These are phyloP conservation scores for Agriotes lineatus DNA, from an alignment of 2,888 invertebrate species.

Conservation along the genomic window DNA sequence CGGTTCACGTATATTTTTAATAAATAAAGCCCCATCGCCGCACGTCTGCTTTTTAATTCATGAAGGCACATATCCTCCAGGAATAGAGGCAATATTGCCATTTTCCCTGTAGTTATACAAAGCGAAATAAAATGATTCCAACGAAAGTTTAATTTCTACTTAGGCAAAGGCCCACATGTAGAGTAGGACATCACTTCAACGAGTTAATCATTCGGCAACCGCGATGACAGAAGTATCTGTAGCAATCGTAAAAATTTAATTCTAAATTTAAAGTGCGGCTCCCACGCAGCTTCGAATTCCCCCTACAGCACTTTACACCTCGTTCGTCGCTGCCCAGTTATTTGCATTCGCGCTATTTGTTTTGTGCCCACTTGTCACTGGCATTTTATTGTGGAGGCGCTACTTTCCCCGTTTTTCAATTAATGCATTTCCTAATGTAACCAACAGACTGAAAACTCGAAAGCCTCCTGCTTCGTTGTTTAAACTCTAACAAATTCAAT, in stretches of 20 bases:
- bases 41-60: slow-evolving; percentile 7
- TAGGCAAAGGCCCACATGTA: no score
- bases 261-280: background rate
- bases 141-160: no score
- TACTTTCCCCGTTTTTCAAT: no score
- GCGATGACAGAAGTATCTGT: background rate
- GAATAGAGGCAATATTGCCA: no score
- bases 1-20: background rate
- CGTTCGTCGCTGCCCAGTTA: background rate
- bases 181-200: background rate
- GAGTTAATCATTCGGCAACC: no score
- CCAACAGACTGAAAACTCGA: no score
- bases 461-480: no score
- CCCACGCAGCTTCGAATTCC: slow-evolving; percentile 4
- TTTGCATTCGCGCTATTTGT: background rate
- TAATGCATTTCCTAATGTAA: no score
- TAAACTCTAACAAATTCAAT: no score
- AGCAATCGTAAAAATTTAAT: background rate
- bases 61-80: background rate
- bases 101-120: no score
- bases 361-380: no score
- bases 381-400: slow-evolving; percentile 3
- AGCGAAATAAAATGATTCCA: no score
- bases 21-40: background rate
- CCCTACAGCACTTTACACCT: background rate